These are phyloP conservation scores for Phyllopteryx taeniolatus DNA, from an alignment of 2,113 vertebrate genomes.

Conservation along the genomic window DNA sequence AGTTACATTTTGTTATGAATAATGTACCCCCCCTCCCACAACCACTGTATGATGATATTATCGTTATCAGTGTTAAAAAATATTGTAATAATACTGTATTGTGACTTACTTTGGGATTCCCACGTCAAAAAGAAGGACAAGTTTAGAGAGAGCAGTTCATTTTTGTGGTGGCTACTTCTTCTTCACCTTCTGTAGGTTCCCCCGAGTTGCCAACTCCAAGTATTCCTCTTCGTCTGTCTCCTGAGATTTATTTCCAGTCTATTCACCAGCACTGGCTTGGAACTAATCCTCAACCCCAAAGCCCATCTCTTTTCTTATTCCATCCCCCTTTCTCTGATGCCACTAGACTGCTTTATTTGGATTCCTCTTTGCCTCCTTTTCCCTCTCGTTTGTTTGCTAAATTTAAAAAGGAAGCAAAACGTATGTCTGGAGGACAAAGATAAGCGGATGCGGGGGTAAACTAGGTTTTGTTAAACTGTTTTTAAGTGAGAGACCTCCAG, in stretches of 20 bases:
- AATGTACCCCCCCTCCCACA: neutral
- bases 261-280: conserved; percentile 43
- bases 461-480: conserved; percentile 11
- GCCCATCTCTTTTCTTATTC: conserved; percentile 21
- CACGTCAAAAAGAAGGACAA: neutral
- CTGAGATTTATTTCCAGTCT: conserved; percentile 37
- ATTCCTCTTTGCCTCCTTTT: conserved; percentile 17
- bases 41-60: neutral
- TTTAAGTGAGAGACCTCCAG: conserved; percentile 14
- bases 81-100: neutral
- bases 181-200: conserved; percentile 1
- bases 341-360: conserved; percentile 40
- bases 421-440: conserved; percentile 44
- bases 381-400: conserved; percentile 31
- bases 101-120: neutral
- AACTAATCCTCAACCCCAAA: conserved; percentile 41
- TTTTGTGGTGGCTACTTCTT: conserved; percentile 9
- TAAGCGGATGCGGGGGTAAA: conserved; percentile 27
- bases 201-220: conserved; percentile 24
- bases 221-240: conserved; percentile 31
- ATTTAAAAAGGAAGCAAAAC: conserved; percentile 27
- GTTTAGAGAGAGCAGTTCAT: neutral
- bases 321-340: conserved; percentile 20
- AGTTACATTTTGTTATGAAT: too few species aligned
- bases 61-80: neutral